Evolutionary conservation across 2,797 vertebrate species (phyloP).

Genomic region (Botia kubotai): DNA sequence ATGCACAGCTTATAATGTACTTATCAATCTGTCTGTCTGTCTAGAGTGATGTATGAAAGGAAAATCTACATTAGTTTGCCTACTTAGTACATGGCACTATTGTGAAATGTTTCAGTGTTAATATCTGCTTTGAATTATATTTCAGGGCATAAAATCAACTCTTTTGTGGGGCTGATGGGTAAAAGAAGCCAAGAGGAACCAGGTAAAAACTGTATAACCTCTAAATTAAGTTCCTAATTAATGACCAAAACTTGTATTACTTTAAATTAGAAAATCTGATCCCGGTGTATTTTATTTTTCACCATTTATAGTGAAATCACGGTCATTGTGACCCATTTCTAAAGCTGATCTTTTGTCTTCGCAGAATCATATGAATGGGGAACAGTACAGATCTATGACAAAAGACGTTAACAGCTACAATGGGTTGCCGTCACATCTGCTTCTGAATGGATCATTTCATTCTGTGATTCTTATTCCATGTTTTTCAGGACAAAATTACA

Average conservation of each 20-base stretch:
- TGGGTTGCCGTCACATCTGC: conserved; percentile 37
- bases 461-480: conserved; percentile 46
- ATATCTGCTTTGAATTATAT: conserved; percentile 5
- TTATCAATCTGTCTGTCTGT: too few species aligned
- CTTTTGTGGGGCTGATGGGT: conserved; percentile 84
- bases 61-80: background rate
- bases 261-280: background rate
- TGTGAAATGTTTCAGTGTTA: background rate
- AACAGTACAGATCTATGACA: conserved; percentile 72
- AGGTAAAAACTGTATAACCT: conserved; percentile 62
- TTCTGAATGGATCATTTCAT: conserved; percentile 29
- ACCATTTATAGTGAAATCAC: background rate
- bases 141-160: conserved; percentile 83
- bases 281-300: too few species aligned
- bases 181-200: conserved; percentile 81
- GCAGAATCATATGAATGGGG: conserved; percentile 77
- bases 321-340: background rate
- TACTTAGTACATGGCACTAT: background rate
- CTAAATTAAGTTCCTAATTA: background rate
- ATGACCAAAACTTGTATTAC: background rate
- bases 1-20: too few species aligned
- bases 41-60: too few species aligned
- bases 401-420: conserved; percentile 66
- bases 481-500: conserved; percentile 55
- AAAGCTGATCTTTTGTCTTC: conserved; percentile 5